Evolutionary conservation across 2,797 vertebrate genomes (phyloP).

Genomic region (Lateolabrax maculatus): DNA sequence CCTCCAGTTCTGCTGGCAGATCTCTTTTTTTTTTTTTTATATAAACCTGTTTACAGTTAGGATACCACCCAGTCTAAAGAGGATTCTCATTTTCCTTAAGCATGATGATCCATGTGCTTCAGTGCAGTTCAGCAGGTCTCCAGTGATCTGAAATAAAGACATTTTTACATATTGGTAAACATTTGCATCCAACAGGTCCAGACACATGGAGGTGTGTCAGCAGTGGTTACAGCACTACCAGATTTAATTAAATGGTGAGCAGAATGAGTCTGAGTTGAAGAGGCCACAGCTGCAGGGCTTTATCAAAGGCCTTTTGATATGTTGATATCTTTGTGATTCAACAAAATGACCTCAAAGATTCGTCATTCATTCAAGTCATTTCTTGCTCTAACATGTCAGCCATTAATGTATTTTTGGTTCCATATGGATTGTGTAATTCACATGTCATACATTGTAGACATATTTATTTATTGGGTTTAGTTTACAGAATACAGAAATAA

Average conservation of each 20-base stretch:
- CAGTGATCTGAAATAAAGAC: conserved; percentile 25
- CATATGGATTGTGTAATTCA: conserved; percentile 12
- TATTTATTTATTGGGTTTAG: background rate
- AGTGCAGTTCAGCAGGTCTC: conserved; percentile 1
- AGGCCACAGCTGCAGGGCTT: conserved; percentile 75
- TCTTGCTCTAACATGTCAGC: conserved; percentile 30
- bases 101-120: conserved; percentile 4
- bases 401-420: conserved; percentile 42
- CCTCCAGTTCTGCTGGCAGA: conserved; percentile 22
- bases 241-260: conserved; percentile 70
- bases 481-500: background rate
- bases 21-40: conserved; percentile 10
- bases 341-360: conserved; percentile 56
- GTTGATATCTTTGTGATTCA: conserved; percentile 77
- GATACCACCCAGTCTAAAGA: conserved; percentile 13
- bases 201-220: conserved; percentile 61
- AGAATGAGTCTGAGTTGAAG: conserved; percentile 70
- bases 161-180: conserved; percentile 38
- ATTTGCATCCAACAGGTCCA: conserved; percentile 61
- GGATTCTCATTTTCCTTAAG: conserved; percentile 15
- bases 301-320: conserved; percentile 84
- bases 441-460: background rate
- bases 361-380: no score
- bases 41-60: conserved; percentile 9
- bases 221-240: conserved; percentile 51